Evolutionary conservation across 2,797 vertebrate species (phyloP).

Genomic region (Lophura swinhoii): DNA sequence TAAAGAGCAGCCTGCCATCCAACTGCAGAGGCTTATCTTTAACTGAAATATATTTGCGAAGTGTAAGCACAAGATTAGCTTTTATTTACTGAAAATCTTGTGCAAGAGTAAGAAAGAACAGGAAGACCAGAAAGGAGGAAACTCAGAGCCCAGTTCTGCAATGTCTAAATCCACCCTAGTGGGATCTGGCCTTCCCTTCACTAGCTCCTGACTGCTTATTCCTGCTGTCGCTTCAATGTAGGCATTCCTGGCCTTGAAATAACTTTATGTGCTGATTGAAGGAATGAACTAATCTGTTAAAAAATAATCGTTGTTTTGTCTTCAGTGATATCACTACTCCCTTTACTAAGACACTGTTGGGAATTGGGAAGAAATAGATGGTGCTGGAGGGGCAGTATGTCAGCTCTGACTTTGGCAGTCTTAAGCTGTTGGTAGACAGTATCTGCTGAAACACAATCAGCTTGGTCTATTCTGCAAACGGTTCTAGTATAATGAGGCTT

Average conservation of each 20-base stretch:
- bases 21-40: neutral
- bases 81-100: neutral
- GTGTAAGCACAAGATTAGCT: neutral
- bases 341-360: neutral
- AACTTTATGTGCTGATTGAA: neutral
- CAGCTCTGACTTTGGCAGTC: neutral
- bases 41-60: neutral
- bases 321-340: neutral
- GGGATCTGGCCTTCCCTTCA: neutral
- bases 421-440: rapidly evolving
- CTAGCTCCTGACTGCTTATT: neutral
- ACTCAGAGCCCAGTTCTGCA: neutral
- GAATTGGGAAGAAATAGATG: neutral
- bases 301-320: neutral
- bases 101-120: neutral
- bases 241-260: neutral
- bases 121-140: neutral
- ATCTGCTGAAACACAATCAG: neutral
- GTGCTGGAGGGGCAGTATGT: neutral
- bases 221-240: neutral
- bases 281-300: neutral
- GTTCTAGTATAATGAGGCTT: neutral
- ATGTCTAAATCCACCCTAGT: neutral
- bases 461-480: neutral
- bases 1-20: neutral